Conservation (phyloP, 2,888 invertebrate genomes). For the Rotaria magnacalcarata region DNA sequence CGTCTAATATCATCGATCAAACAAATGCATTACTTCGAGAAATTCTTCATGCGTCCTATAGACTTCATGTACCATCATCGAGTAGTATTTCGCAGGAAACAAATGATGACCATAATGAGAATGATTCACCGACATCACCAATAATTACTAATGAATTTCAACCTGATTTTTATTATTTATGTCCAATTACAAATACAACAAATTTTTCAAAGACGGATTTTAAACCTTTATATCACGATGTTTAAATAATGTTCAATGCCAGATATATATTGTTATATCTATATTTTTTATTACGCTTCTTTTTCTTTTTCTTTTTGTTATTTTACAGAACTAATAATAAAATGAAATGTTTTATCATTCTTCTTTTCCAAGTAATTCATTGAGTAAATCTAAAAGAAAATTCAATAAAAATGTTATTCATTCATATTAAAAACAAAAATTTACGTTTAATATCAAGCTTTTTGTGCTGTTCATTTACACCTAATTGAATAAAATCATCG, state of each 20-base stretch:
- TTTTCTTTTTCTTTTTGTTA: neutral
- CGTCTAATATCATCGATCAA: neutral
- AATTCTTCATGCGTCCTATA: neutral
- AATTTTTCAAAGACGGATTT: neutral
- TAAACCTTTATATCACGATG: neutral
- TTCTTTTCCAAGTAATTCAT: neutral
- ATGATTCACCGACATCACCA: neutral
- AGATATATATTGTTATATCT: conserved; percentile 31
- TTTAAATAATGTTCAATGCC: neutral
- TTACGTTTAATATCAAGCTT: conserved; percentile 12
- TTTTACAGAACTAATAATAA: neutral
- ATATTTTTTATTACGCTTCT: neutral
- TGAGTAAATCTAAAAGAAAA: neutral
- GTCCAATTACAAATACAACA: conserved; percentile 16
- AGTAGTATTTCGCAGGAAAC: neutral
- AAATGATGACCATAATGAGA: neutral
- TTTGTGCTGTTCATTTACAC: conserved; percentile 1
- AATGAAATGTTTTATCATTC: neutral
- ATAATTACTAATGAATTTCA: neutral
- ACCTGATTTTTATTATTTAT: conserved; percentile 25
- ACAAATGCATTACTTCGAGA: neutral
- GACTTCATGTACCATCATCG: neutral
- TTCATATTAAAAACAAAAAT: neutral
- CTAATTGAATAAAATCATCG: conserved; percentile 2
- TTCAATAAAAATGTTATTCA: neutral